A percentile compares a stretch with the other conserved stretches of the same genome.
phyloP scores from a whole-genome alignment of 2,113 vertebrate genomes.

The Lipophrys pholis region DNA sequence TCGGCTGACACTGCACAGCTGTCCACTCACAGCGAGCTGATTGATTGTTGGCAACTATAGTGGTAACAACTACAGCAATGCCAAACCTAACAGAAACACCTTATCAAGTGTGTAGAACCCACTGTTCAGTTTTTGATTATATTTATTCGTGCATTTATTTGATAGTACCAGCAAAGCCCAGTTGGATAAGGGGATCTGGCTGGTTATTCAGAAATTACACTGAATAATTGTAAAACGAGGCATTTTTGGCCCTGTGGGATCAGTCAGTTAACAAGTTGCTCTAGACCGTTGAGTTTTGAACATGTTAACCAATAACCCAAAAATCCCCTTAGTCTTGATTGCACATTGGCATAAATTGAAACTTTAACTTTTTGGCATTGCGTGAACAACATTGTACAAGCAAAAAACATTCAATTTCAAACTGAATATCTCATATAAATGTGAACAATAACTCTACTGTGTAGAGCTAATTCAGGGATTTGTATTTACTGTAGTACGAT shows the following conservation, averaged over 20 bases:
- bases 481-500: conserved; percentile 29
- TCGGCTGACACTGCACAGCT: conserved; percentile 49
- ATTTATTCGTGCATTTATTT: too few species aligned
- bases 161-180: too few species aligned
- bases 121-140: too few species aligned
- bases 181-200: too few species aligned
- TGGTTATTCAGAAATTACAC: too few species aligned
- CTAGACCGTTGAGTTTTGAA: background rate
- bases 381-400: background rate
- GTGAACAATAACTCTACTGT: conserved; percentile 46
- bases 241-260: too few species aligned
- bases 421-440: conserved; percentile 16
- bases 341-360: background rate
- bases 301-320: background rate
- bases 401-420: background rate
- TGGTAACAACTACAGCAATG: conserved; percentile 27
- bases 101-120: background rate
- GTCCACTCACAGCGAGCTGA: conserved; percentile 29
- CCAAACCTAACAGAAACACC: background rate
- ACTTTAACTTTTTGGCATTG: background rate
- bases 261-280: too few species aligned
- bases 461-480: conserved; percentile 45
- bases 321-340: conserved; percentile 1
- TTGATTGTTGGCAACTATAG: conserved; percentile 12
- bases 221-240: too few species aligned